Percentiles rank a stretch among this genome's conserved stretches.
phyloP scores from a whole-genome alignment of 2,888 invertebrate species.

The Dermolepida albohirtum region DNA sequence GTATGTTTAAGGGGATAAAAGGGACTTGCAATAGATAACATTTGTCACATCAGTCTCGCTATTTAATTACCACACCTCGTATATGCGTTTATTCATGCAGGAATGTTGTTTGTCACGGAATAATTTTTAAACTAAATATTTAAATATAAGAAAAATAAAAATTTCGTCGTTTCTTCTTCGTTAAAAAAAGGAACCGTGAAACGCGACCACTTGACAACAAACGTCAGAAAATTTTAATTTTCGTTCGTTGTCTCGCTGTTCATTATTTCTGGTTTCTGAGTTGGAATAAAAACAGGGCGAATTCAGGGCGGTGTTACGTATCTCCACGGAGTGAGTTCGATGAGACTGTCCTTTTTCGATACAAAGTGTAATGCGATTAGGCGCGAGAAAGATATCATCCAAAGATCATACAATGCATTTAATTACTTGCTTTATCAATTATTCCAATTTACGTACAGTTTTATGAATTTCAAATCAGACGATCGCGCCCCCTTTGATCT shows the following conservation, averaged over 20 bases:
- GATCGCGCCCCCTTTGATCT: constrained; percentile 26
- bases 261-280: constrained; percentile 48
- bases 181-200: too few species aligned
- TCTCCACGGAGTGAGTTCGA: too few species aligned
- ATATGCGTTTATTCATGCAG: too few species aligned
- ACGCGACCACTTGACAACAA: constrained; percentile 1
- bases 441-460: constrained; percentile 51
- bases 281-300: constrained; percentile 45
- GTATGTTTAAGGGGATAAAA: too few species aligned
- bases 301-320: neutral
- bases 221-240: constrained; percentile 48
- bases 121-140: too few species aligned
- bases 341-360: neutral
- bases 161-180: too few species aligned
- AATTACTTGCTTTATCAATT: constrained; percentile 45
- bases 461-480: constrained; percentile 46
- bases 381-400: neutral
- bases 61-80: too few species aligned
- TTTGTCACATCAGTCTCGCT: too few species aligned
- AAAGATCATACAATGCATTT: neutral
- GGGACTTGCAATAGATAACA: too few species aligned
- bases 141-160: too few species aligned
- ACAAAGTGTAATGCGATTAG: neutral
- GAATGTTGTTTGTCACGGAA: too few species aligned
- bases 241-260: constrained; percentile 44